Base-by-base conservation (phyloP, 1,140 invertebrate species). In the Wasmannia auropunctata region DNA sequence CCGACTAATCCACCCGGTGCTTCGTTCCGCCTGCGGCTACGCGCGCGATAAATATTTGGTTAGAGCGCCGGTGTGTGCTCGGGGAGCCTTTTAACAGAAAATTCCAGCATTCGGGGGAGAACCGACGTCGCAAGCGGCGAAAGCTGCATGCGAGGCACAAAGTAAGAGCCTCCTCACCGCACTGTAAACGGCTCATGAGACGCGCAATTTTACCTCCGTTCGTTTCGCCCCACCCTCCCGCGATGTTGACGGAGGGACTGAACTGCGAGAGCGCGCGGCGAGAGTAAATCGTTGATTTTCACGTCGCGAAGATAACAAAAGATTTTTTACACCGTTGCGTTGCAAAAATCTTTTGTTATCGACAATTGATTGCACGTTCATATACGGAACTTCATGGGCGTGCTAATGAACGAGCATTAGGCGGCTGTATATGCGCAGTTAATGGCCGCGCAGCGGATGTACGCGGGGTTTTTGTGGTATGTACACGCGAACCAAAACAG, bases 11-110 rank as follows among this genome's bases (percentile, higher is more conserved):
- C 65, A 14, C 19, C n/a, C n/a, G n/a, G 65, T 49, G 60, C 74
- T 81, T 70, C 85, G 76, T 63, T 56, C 62, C n/a, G 22, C 22
- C 5, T n/a, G n/a, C n/a, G n/a, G n/a, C n/a, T n/a, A n/a, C n/a
- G n/a, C n/a, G 37, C 77, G 51, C 31, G 63, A 81, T 86, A 70
- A 81, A 86, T 86, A 70, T 86, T 81, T 70, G 43, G 76, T 69
- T 62, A 49, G 54, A 70, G n/a, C 14, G 22, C 14, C 11, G n/a
- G 25, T 34, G 10, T 34, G 22, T 28, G 4, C 19, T 60, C 25
- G 14, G n/a, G n/a, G 37, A 75, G 28, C 34, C 63, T 75, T n/a
- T 34, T 49, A 60, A 56, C 34, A 46, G 49, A 81, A 81, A 79
- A 79, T 65, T 63, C 28, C 51, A 11, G 46, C 46, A 31, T 11